These are phyloP conservation scores for Episyrphus balteatus DNA, from an alignment of 1,140 invertebrate species.

Conservation along the genomic window DNA sequence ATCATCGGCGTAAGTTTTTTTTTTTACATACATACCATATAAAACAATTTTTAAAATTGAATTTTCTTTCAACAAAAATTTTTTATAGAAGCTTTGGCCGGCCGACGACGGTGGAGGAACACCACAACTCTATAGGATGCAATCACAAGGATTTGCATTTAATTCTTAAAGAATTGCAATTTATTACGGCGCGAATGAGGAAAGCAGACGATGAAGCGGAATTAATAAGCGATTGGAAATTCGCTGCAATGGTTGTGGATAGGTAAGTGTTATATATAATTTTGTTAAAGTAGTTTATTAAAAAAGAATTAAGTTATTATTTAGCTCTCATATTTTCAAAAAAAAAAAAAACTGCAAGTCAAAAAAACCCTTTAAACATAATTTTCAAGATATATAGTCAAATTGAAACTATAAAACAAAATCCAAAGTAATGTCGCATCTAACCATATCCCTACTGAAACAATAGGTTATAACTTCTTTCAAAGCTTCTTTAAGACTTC, in stretches of 20 bases:
- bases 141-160: conserved; percentile 63
- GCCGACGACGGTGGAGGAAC: conserved; percentile 49
- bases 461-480: too few species aligned
- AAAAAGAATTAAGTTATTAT: too few species aligned
- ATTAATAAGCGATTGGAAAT: conserved; percentile 95
- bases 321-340: too few species aligned
- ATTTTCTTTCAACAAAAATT: background rate
- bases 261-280: conserved; percentile 39
- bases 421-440: too few species aligned
- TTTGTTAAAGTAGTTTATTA: background rate
- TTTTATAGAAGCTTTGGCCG: conserved; percentile 42
- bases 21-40: background rate
- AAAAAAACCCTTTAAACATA: too few species aligned
- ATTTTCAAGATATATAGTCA: too few species aligned
- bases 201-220: conserved; percentile 85
- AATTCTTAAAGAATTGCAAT: conserved; percentile 85
- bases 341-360: background rate
- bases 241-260: conserved; percentile 98
- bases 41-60: conserved; percentile 1
- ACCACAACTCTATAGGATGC: conserved; percentile 42
- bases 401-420: too few species aligned
- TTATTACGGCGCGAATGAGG: conserved; percentile 83
- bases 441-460: too few species aligned
- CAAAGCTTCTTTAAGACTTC: too few species aligned
- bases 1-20: conserved; percentile 32